phyloP scores from a whole-genome alignment of 2,113 vertebrate species.

The Spermophilus dauricus region DNA sequence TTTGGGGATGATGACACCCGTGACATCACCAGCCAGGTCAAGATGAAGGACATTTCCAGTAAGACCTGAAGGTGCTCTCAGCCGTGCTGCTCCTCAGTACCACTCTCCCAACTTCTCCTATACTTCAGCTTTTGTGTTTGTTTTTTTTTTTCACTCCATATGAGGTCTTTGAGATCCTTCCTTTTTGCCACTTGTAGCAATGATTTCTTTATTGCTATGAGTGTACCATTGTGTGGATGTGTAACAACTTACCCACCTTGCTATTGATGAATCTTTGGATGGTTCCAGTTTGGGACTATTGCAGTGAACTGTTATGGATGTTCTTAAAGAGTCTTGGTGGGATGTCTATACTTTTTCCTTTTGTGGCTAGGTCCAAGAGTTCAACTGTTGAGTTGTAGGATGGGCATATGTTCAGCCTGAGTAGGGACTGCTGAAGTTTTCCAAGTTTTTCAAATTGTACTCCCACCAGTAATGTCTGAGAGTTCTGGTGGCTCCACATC shows the following conservation, averaged over 20 bases:
- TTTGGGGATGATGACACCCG: background rate
- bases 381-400: background rate
- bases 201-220: background rate
- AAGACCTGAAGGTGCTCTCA: background rate
- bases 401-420: background rate
- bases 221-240: background rate
- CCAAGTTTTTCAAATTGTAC: background rate
- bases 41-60: background rate
- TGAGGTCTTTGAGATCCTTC: background rate
- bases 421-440: background rate
- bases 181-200: background rate
- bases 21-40: background rate
- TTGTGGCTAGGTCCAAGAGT: background rate
- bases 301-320: background rate
- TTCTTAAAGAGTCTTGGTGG: background rate
- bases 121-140: background rate
- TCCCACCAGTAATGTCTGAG: background rate
- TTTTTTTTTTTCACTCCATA: no score
- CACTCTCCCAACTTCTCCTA: background rate
- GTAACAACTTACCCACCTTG: background rate
- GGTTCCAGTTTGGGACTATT: background rate
- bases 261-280: background rate
- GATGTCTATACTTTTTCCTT: background rate
- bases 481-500: background rate
- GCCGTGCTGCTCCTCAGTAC: background rate